phyloP scores from a whole-genome alignment of 2,888 invertebrate genomes.

The Drosophila robusta region DNA sequence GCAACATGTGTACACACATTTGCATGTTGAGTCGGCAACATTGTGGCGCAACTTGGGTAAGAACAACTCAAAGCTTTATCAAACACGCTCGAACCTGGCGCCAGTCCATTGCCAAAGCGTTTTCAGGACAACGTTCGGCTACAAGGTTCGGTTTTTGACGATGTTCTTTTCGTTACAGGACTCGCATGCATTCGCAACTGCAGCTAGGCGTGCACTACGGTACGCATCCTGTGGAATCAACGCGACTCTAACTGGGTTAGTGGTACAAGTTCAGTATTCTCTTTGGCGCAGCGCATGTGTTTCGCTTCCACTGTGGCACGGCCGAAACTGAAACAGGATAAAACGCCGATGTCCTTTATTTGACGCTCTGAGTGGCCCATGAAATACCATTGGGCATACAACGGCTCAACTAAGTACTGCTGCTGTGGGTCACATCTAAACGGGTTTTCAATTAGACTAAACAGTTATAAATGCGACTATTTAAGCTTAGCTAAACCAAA shows the following conservation, averaged over 20 bases:
- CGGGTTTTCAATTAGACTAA: neutral
- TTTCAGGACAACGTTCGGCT: constrained; percentile 8
- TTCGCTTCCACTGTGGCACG: constrained; percentile 33
- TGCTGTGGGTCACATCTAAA: neutral
- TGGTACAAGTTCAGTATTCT: constrained; percentile 83
- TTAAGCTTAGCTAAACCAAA: neutral
- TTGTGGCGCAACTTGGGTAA: constrained; percentile 37
- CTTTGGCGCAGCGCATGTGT: constrained; percentile 63
- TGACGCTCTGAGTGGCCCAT: constrained; percentile 31
- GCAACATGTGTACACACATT: constrained; percentile 14
- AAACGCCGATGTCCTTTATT: constrained; percentile 33
- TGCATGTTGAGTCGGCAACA: constrained; percentile 27
- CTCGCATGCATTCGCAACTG: constrained; percentile 53
- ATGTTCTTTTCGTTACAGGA: constrained; percentile 23
- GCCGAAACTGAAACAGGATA: constrained; percentile 48
- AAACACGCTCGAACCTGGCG: constrained; percentile 42
- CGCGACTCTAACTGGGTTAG: constrained; percentile 79
- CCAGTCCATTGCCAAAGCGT: constrained; percentile 23
- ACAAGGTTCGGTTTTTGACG: constrained; percentile 19
- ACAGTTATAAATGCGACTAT: neutral
- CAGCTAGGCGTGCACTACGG: constrained; percentile 41
- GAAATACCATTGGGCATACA: constrained; percentile 40
- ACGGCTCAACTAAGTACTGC: constrained; percentile 14
- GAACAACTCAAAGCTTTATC: constrained; percentile 16
- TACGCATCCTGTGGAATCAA: constrained; percentile 46